A percentile compares a stretch with the other conserved stretches of the same genome.
Conservation (phyloP, 2,888 invertebrate genomes). For the Trichopoda pennipes region DNA sequence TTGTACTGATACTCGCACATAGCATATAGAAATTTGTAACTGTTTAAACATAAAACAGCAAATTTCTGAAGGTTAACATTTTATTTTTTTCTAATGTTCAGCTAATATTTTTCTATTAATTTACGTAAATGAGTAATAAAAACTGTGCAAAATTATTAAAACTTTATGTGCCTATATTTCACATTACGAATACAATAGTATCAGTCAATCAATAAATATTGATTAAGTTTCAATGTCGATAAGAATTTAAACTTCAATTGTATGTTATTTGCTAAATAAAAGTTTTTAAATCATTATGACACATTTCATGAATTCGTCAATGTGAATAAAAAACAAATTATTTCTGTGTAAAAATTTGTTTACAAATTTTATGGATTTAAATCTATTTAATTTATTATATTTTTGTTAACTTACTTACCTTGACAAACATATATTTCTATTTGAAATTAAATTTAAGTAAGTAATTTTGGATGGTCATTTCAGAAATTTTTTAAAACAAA, state of each 20-base stretch:
- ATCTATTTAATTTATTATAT: no score
- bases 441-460: no score
- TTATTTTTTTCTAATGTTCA: background rate
- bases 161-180: background rate
- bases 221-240: conserved; percentile 41
- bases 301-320: background rate
- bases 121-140: background rate
- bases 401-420: no score
- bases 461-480: no score
- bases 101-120: background rate
- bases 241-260: conserved; percentile 5
- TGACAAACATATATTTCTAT: no score
- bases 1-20: no score
- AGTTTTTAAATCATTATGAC: background rate
- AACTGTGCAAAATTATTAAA: background rate
- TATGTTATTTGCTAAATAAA: background rate
- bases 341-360: no score
- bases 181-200: background rate
- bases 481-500: no score
- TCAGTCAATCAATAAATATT: background rate
- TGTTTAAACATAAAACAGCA: no score
- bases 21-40: no score
- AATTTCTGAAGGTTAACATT: background rate
- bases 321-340: background rate
- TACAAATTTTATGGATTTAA: no score